Conservation (phyloP, 2,888 invertebrate species). For the Drosophila formosana region DNA sequence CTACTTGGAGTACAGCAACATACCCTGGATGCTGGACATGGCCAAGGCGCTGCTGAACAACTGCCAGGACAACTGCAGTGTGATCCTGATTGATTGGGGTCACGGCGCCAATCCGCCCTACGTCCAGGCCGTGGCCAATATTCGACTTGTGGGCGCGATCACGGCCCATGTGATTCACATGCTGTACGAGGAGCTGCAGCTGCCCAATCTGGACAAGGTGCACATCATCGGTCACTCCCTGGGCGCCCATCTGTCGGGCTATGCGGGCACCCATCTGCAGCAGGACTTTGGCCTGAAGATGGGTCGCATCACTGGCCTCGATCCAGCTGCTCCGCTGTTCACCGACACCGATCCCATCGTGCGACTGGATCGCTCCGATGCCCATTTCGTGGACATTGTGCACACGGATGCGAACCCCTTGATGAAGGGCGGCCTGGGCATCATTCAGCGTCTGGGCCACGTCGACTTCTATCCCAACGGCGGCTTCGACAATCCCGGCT, state of each 20-base stretch:
- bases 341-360: conserved; percentile 92
- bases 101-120: conserved; percentile 95
- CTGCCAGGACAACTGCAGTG: conserved; percentile 89
- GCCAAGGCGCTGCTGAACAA: conserved; percentile 89
- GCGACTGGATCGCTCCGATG: conserved; percentile 94
- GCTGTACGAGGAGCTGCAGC: conserved; percentile 87
- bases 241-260: conserved; percentile 94
- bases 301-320: conserved; percentile 93
- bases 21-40: conserved; percentile 89
- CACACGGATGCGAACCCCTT: conserved; percentile 94
- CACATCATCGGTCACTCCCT: conserved; percentile 95
- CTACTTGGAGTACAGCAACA: conserved; percentile 93
- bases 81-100: conserved; percentile 94
- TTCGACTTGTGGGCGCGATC: conserved; percentile 93
- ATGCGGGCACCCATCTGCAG: conserved; percentile 92
- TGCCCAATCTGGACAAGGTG: conserved; percentile 88
- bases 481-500: conserved; percentile 92
- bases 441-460: conserved; percentile 93
- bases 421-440: conserved; percentile 92
- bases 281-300: conserved; percentile 89
- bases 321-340: conserved; percentile 97
- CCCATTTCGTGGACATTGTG: conserved; percentile 94
- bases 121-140: conserved; percentile 96
- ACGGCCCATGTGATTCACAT: conserved; percentile 90
- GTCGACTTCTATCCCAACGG: conserved; percentile 97